phyloP scores from a whole-genome alignment of 2,797 vertebrate species.

The Gephyroberyx darwinii region DNA sequence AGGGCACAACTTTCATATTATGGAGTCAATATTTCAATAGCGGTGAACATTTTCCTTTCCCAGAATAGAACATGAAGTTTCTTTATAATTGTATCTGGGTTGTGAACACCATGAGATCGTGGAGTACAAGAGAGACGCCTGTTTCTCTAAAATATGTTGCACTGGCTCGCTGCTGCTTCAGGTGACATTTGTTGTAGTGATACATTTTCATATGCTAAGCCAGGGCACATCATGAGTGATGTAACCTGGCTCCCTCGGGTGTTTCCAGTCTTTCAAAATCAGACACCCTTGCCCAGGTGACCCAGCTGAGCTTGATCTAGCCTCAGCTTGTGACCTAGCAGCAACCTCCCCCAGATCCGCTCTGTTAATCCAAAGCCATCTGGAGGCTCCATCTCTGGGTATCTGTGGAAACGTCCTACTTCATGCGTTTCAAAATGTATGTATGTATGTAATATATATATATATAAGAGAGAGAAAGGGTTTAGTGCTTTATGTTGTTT shows the following conservation, averaged over 20 bases:
- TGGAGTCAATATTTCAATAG: slow-evolving; percentile 31
- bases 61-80: slow-evolving; percentile 26
- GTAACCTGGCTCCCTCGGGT: no score
- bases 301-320: no score
- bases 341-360: no score
- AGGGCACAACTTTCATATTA: slow-evolving; percentile 31
- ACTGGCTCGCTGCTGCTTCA: slow-evolving; percentile 25
- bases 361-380: no score
- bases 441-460: neutral
- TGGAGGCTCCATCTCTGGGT: no score
- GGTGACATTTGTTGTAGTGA: neutral
- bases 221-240: no score
- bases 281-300: no score
- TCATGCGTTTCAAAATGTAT: neutral
- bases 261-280: no score
- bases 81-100: slow-evolving; percentile 37
- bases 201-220: no score
- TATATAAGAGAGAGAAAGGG: neutral
- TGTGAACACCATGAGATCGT: slow-evolving; percentile 33
- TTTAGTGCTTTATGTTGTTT: slow-evolving; percentile 34
- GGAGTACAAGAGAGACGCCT: slow-evolving; percentile 19
- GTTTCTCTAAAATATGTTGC: slow-evolving; percentile 39
- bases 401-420: no score
- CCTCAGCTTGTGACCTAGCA: no score
- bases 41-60: slow-evolving; percentile 18